Evolutionary conservation across 2,797 vertebrate species (phyloP).

Genomic region (Hippocampus kuda): DNA sequence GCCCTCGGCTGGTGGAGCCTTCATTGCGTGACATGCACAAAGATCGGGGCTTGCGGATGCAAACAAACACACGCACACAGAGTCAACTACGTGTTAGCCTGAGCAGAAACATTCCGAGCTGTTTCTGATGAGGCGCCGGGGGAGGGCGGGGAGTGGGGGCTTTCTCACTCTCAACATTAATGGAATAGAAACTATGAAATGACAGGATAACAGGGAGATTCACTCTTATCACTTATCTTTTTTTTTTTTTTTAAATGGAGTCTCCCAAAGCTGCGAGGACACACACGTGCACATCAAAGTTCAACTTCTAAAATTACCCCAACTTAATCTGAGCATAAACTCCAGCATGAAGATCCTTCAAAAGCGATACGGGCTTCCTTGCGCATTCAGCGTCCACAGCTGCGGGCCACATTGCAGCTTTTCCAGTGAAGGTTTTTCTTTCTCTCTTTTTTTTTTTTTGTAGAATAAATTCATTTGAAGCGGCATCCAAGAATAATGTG

Average conservation of each 20-base stretch:
- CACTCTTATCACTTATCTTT: slow-evolving; percentile 9
- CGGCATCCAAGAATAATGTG: slow-evolving; percentile 45
- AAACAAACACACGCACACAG: slow-evolving; percentile 27
- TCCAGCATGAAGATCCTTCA: slow-evolving; percentile 3
- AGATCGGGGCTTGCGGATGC: background rate
- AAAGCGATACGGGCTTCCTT: background rate
- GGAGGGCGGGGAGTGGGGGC: no score
- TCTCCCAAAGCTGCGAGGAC: slow-evolving; percentile 9
- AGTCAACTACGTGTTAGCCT: slow-evolving; percentile 16
- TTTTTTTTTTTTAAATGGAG: slow-evolving; percentile 6
- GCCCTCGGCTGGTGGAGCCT: background rate
- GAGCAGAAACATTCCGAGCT: slow-evolving; percentile 15
- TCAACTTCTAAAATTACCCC: slow-evolving; percentile 3
- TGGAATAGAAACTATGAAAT: slow-evolving; percentile 20
- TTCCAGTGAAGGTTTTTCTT: slow-evolving; percentile 26
- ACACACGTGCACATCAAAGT: slow-evolving; percentile 21
- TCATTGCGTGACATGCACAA: background rate
- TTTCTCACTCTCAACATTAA: background rate
- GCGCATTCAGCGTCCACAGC: slow-evolving; percentile 40
- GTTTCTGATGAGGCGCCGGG: slow-evolving; percentile 23
- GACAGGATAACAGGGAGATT: slow-evolving; percentile 13
- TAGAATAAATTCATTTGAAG: slow-evolving; percentile 28
- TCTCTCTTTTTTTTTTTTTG: no score
- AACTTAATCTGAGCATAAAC: background rate
- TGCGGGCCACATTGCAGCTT: slow-evolving; percentile 44